These are phyloP conservation scores for Atrina japonica DNA, from an alignment of 2,888 invertebrate species.

Conservation along the genomic window DNA sequence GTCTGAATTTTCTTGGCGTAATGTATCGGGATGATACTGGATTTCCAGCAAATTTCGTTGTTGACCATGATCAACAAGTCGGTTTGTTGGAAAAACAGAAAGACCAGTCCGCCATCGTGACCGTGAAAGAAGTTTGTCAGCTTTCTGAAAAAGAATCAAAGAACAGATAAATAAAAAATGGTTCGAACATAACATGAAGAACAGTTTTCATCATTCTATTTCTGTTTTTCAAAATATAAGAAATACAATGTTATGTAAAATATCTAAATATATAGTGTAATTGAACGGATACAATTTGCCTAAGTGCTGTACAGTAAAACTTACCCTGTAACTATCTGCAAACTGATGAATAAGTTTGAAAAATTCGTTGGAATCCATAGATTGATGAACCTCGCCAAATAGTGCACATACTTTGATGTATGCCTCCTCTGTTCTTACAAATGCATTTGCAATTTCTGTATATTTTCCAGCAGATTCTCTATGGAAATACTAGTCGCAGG, in stretches of 20 bases:
- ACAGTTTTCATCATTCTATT: too few species aligned
- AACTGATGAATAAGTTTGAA: constrained; percentile 33
- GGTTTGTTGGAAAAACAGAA: constrained; percentile 1
- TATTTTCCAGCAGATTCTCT: neutral
- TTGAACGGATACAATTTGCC: too few species aligned
- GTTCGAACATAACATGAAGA: too few species aligned
- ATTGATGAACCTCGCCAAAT: constrained; percentile 26
- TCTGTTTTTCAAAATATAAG: too few species aligned
- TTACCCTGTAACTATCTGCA: constrained; percentile 40
- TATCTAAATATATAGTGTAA: too few species aligned
- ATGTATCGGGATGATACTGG: too few species aligned
- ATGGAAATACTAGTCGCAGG: constrained; percentile 2
- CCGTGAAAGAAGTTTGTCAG: constrained; percentile 18
- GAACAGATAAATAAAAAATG: too few species aligned
- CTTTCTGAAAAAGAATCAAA: constrained; percentile 25
- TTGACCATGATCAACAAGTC: neutral
- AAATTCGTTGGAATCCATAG: constrained; percentile 34
- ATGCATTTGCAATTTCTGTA: neutral
- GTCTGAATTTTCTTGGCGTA: too few species aligned
- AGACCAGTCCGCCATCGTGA: constrained; percentile 2
- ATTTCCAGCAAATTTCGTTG: too few species aligned
- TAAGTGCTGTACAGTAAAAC: too few species aligned
- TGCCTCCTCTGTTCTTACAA: constrained; percentile 20
- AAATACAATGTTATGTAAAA: too few species aligned
- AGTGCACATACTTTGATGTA: constrained; percentile 18